Evolutionary conservation across 2,888 invertebrate genomes (phyloP), one percentile per base, ranked within the genome.

Genomic region (Callimorpha dominula): DNA sequence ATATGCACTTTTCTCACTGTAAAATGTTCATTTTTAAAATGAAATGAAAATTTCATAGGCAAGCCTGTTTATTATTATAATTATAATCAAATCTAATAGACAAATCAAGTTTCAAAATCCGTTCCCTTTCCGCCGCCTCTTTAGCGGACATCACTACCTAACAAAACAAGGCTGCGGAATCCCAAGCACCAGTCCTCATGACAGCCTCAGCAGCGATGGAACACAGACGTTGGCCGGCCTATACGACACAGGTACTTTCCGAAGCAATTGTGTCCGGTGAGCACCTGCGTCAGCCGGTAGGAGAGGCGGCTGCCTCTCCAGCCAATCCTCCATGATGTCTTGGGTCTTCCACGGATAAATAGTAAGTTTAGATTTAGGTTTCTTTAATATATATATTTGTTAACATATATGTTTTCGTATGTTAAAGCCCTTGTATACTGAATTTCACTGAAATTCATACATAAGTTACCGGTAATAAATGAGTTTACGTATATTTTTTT

Each of bases 401-500:
- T 60, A 20, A 12, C 57, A 12, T 31, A 60, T 60, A 31, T 14
- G 14, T 60, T 49, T 31, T 14, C 49, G 49, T 65, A 20, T 65
- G 31, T 43, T 65, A n/a, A 7, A 9, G 15, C 9, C 17, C 31
- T 8, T 31, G 31, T 4, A 1, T 17, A 50, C 9, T 9, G 31
- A 65, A 50, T 50, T 9, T 50, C 31, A 15, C 50, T 65, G 17
- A 17, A 65, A 65, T 50, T 65, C 50, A 17, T 17, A 11, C 11
- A 50, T 20, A 15, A 17, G 40, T 15, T 50, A 43, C n/a, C 54
- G 54, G 54, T 15, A 68, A 43, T 42, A 68, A 57, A 68, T 14
- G 14, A 68, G 60, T 5, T 43, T n/a, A 68, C 4, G 46, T 46
- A 68, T 31, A 60, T 68, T 68, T 17, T 68, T 68, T 14, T 60